Percentiles rank a stretch among this genome's conserved stretches.
Conservation (phyloP, 2,113 vertebrate genomes). For the Esox niger region DNA sequence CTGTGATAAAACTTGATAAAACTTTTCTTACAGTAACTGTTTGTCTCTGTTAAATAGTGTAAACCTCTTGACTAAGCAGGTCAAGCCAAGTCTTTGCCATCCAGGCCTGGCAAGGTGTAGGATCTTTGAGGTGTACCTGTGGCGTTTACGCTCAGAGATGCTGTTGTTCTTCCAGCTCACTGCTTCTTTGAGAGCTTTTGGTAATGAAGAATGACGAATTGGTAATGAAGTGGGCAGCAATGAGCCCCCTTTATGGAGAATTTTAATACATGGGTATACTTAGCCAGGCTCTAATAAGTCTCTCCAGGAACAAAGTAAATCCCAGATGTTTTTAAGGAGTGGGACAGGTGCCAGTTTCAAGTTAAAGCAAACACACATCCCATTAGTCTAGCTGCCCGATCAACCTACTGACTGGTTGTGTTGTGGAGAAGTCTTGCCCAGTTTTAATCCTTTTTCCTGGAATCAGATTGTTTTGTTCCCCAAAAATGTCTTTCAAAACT, state of each 20-base stretch:
- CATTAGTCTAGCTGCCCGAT: too few species aligned
- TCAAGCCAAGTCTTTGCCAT: slow-evolving; percentile 43
- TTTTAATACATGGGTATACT: slow-evolving; percentile 22
- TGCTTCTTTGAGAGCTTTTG: slow-evolving; percentile 39
- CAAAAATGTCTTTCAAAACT: slow-evolving; percentile 19
- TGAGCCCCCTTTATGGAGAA: slow-evolving; percentile 50
- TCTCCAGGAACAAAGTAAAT: slow-evolving; percentile 28
- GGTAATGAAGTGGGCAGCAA: slow-evolving; percentile 52
- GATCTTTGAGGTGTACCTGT: slow-evolving; percentile 25
- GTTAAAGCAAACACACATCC: slow-evolving; percentile 10
- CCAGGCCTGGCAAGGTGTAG: slow-evolving; percentile 35
- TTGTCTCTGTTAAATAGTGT: slow-evolving; percentile 28
- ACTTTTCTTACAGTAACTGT: too few species aligned
- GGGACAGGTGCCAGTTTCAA: slow-evolving; percentile 36
- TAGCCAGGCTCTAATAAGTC: slow-evolving; percentile 33
- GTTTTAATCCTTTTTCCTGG: slow-evolving; percentile 33
- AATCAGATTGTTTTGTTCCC: background rate
- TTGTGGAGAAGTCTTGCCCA: background rate
- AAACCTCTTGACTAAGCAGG: slow-evolving; percentile 16
- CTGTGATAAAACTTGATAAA: too few species aligned
- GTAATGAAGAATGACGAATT: slow-evolving; percentile 35
- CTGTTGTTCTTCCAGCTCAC: slow-evolving; percentile 15
- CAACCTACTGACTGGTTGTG: background rate
- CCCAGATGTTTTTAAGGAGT: slow-evolving; percentile 34
- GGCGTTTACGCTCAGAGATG: slow-evolving; percentile 15